Conservation (phyloP, 2,888 invertebrate species). For the Andrena chrysosceles region DNA sequence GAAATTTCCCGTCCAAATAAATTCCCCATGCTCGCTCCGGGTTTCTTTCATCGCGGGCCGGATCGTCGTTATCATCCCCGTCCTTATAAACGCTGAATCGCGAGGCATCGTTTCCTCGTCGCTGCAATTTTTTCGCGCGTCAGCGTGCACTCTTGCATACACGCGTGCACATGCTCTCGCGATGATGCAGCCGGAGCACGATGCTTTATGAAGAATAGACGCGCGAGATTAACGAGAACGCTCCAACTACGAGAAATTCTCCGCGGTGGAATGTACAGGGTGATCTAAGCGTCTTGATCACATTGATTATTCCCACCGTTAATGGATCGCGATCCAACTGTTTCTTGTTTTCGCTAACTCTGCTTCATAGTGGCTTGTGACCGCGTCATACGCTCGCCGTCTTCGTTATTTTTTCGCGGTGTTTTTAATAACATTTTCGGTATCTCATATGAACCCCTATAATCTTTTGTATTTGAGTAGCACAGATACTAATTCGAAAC, state of each 20-base stretch:
- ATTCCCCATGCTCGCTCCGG: not conserved
- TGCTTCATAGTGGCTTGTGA: too few relatives aligned
- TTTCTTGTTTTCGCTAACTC: not conserved
- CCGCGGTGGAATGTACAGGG: not conserved
- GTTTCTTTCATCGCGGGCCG: not conserved
- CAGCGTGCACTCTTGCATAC: not conserved
- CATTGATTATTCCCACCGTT: not conserved
- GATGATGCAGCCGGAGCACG: not conserved
- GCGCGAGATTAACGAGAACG: slow-evolving; percentile 11
- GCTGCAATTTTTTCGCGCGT: slow-evolving; percentile 12
- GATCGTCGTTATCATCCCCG: not conserved
- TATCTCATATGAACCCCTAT: too few relatives aligned
- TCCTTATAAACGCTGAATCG: not conserved
- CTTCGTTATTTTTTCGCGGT: too few relatives aligned
- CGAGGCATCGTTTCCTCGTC: slow-evolving; percentile 12
- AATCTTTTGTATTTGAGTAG: too few relatives aligned
- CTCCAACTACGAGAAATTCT: slow-evolving; percentile 11
- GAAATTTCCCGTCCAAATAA: not conserved
- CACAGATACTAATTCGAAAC: too few relatives aligned
- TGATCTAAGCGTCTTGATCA: not conserved
- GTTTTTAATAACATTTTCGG: too few relatives aligned
- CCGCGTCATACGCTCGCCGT: too few relatives aligned
- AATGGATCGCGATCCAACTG: not conserved
- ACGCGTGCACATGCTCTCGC: not conserved
- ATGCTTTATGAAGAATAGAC: slow-evolving; percentile 14